A percentile compares a stretch with the other conserved stretches of the same genome.
Conservation (phyloP, 2,113 vertebrate species). For the Acinonyx jubatus region DNA sequence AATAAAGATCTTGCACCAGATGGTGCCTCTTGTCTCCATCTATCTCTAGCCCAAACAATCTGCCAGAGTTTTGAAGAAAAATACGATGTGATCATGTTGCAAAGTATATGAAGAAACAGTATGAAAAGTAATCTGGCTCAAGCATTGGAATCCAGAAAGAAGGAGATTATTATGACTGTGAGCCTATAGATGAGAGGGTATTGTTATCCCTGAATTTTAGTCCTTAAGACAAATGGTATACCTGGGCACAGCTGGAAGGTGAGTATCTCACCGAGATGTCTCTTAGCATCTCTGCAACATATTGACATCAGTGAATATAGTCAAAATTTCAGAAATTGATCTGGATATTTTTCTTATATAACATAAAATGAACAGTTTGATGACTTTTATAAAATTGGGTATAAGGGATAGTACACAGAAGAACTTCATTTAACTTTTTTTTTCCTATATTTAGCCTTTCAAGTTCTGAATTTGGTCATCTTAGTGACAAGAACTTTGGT, state of each 20-base stretch:
- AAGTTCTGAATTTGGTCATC: background rate
- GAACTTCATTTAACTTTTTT: background rate
- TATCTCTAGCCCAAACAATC: slow-evolving; percentile 90
- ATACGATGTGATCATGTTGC: slow-evolving; percentile 86
- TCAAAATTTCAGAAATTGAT: slow-evolving; percentile 41
- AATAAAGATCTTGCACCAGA: slow-evolving; percentile 87
- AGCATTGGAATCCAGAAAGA: slow-evolving; percentile 83
- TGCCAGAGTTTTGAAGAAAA: slow-evolving; percentile 89
- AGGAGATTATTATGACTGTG: slow-evolving; percentile 84
- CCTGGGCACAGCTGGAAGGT: slow-evolving; percentile 68
- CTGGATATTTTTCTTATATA: slow-evolving; percentile 36
- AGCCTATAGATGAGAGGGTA: slow-evolving; percentile 81
- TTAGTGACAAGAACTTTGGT: background rate
- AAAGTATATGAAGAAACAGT: slow-evolving; percentile 84
- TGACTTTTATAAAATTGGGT: background rate
- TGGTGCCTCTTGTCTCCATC: slow-evolving; percentile 89
- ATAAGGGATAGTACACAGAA: background rate
- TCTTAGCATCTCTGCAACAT: background rate
- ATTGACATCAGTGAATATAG: background rate
- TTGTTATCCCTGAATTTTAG: slow-evolving; percentile 77
- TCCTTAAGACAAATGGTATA: slow-evolving; percentile 78
- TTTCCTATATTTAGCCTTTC: background rate
- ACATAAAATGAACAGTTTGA: background rate
- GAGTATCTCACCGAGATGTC: background rate
- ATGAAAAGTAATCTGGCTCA: slow-evolving; percentile 86